Conservation (phyloP, 64 coral and sea anemone species). For the Stichodactyla mertensii region DNA sequence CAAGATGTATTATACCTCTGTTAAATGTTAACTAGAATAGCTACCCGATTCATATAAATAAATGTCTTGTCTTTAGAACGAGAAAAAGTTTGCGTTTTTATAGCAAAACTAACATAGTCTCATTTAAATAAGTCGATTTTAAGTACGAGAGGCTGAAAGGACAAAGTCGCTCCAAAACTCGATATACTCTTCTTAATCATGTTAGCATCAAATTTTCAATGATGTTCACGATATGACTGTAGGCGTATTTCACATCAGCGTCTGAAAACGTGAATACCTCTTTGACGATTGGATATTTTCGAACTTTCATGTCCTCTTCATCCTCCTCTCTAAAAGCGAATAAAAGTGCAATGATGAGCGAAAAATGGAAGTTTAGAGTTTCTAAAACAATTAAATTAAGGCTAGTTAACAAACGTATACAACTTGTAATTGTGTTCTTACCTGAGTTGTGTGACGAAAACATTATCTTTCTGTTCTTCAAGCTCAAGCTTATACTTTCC, state of each 20-base stretch:
- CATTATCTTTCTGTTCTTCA: conserved; percentile 72
- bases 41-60: no score
- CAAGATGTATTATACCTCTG: no score
- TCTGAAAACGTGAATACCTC: conserved; percentile 52
- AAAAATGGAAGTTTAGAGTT: background rate
- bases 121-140: background rate
- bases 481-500: conserved; percentile 62
- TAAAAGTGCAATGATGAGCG: background rate
- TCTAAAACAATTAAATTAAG: background rate
- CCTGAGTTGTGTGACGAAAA: conserved; percentile 96
- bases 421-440: conserved; percentile 13
- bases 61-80: no score
- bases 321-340: conserved; percentile 53
- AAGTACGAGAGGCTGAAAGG: background rate
- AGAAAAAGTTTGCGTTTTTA: background rate
- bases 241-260: background rate
- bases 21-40: no score
- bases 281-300: conserved; percentile 87
- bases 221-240: background rate
- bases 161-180: background rate
- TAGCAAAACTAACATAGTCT: background rate
- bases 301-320: conserved; percentile 65
- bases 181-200: no score
- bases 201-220: background rate
- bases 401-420: background rate